Percentiles rank a stretch among this genome's conserved stretches.
These are phyloP conservation scores for Agrotis exclamationis DNA, from an alignment of 2,888 invertebrate genomes.

Conservation along the genomic window DNA sequence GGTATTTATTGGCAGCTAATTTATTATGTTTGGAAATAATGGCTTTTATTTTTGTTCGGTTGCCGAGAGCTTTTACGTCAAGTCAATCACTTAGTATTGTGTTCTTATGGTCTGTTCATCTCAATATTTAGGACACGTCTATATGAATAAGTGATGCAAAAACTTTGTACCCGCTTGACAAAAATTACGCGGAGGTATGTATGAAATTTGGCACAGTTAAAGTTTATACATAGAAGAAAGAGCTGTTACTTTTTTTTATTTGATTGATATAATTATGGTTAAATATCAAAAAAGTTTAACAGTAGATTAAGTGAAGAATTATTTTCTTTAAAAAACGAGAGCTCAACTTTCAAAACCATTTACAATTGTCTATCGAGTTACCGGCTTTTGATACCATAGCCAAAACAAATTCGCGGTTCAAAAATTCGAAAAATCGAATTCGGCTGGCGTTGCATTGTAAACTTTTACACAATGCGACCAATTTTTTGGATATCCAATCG, in stretches of 20 bases:
- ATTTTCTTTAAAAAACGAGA: conserved; percentile 1
- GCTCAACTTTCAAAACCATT: conserved; percentile 6
- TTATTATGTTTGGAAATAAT: conserved; percentile 50
- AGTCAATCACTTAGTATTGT: conserved; percentile 46
- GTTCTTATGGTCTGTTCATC: conserved; percentile 33
- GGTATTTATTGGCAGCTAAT: conserved; percentile 47
- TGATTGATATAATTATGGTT: too few species aligned
- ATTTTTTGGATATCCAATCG: conserved; percentile 54
- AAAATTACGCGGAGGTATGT: too few species aligned
- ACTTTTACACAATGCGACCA: conserved; percentile 38
- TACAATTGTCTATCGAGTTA: conserved; percentile 1
- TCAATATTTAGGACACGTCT: conserved; percentile 27
- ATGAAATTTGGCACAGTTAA: too few species aligned
- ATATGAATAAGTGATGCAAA: too few species aligned
- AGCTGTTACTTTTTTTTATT: too few species aligned
- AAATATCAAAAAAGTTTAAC: too few species aligned
- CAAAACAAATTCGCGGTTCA: conserved; percentile 35
- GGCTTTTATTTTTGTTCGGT: conserved; percentile 34
- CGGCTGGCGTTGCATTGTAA: conserved; percentile 13
- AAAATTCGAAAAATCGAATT: conserved; percentile 49
- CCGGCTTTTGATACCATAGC: conserved; percentile 21
- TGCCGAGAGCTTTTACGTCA: conserved; percentile 36
- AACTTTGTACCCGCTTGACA: too few species aligned
- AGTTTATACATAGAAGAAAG: too few species aligned
- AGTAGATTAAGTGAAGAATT: conserved; percentile 15